These are phyloP conservation scores for Thunnus thynnus DNA, from an alignment of 2,113 vertebrate genomes.

Conservation along the genomic window DNA sequence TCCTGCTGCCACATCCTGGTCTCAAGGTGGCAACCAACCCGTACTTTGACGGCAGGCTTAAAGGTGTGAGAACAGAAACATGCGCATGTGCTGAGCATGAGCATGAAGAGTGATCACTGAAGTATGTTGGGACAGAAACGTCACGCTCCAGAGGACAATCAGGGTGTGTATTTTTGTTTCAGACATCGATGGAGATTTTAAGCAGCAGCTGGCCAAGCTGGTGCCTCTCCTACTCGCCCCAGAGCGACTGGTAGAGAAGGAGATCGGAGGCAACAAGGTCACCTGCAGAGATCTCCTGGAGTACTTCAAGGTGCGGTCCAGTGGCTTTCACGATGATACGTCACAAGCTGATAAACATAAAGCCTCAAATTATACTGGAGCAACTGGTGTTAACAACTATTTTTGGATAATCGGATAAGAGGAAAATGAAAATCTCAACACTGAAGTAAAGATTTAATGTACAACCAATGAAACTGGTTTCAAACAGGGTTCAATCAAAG, in stretches of 20 bases:
- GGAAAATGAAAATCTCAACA: neutral
- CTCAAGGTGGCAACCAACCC: constrained; percentile 93
- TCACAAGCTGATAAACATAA: neutral
- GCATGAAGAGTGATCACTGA: neutral
- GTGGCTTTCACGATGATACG: neutral
- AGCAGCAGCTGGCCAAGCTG: constrained; percentile 87
- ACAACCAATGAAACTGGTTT: neutral
- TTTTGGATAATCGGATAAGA: too few species aligned
- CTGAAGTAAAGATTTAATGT: neutral
- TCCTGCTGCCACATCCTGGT: constrained; percentile 92
- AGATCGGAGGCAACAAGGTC: constrained; percentile 95
- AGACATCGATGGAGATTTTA: constrained; percentile 96
- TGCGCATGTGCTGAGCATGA: too few species aligned
- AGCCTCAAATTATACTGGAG: neutral
- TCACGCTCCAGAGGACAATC: too few species aligned
- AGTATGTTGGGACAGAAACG: neutral
- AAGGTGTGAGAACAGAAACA: constrained; percentile 62
- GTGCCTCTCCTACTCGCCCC: constrained; percentile 93
- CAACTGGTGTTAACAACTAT: too few species aligned
- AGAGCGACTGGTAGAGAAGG: constrained; percentile 93
- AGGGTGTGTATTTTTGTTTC: constrained; percentile 21
- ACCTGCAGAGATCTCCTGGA: constrained; percentile 96
- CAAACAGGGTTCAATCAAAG: neutral
- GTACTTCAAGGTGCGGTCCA: constrained; percentile 92
- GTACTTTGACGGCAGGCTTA: constrained; percentile 90